phyloP scores from a whole-genome alignment of 1,140 invertebrate genomes.

The Chionoecetes opilio region DNA sequence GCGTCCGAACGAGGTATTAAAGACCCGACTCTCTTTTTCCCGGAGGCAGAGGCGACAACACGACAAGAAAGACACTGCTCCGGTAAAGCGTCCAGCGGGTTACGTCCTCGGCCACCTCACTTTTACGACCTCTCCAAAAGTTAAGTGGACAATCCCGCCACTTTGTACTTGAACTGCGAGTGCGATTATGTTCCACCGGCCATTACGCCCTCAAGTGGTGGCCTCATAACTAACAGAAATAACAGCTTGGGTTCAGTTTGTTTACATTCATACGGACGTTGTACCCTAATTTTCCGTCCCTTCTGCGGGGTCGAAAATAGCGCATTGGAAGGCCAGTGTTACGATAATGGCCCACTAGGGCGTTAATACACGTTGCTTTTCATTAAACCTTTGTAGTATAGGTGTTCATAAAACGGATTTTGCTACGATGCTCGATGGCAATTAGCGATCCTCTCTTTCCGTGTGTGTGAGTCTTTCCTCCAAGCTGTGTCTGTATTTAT shows the following conservation, averaged over 20 bases:
- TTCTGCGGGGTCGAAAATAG: slow-evolving; percentile 4
- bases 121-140: slow-evolving; percentile 49
- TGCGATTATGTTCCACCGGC: slow-evolving; percentile 32
- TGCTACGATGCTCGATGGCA: neutral
- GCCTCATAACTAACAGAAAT: slow-evolving; percentile 51
- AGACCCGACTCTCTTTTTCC: neutral
- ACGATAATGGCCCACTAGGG: neutral
- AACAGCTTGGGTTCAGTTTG: slow-evolving; percentile 16
- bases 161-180: slow-evolving; percentile 23
- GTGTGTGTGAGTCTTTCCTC: too few species aligned
- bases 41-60: neutral
- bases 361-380: neutral
- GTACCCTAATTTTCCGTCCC: neutral
- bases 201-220: slow-evolving; percentile 41
- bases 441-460: neutral
- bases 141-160: slow-evolving; percentile 55
- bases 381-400: neutral
- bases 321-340: neutral
- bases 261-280: slow-evolving; percentile 45
- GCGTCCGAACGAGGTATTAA: neutral
- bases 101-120: neutral
- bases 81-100: neutral
- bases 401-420: neutral
- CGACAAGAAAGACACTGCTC: neutral
- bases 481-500: neutral